Conservation (phyloP, 2,113 vertebrate genomes). For the Otolemur garnettii region DNA sequence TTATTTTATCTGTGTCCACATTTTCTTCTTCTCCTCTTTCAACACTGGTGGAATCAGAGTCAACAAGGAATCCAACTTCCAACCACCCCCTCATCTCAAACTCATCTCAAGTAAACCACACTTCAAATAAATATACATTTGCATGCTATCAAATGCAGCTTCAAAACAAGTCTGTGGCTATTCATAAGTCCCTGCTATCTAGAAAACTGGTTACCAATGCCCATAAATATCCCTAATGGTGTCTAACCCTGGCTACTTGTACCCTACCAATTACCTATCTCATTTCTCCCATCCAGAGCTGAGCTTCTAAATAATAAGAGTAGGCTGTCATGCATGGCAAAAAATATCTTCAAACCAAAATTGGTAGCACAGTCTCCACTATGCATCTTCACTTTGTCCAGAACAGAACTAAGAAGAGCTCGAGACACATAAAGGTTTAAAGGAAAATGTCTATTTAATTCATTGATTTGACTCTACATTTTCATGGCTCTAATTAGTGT, state of each 20-base stretch:
- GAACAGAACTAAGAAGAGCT: neutral
- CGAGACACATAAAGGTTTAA: slow-evolving; percentile 35
- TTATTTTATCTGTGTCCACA: neutral
- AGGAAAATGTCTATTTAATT: slow-evolving; percentile 76
- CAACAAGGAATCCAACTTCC: neutral
- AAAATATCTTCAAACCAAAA: neutral
- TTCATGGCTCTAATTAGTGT: slow-evolving; percentile 84
- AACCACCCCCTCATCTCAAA: neutral
- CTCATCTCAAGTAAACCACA: neutral
- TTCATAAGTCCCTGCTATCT: neutral
- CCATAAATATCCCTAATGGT: neutral
- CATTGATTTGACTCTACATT: slow-evolving; percentile 82
- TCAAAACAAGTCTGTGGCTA: neutral
- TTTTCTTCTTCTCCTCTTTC: neutral
- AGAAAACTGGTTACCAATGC: neutral
- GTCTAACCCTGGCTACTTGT: neutral
- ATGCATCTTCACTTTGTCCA: neutral
- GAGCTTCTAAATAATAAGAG: neutral
- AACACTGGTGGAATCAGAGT: neutral
- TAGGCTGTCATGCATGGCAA: neutral
- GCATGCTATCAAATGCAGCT: neutral
- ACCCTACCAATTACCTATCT: neutral
- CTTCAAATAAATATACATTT: neutral
- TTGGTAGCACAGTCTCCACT: neutral
- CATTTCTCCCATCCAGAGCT: neutral